Conservation (phyloP, 2,797 vertebrate genomes). For the Dendrocincla tyrannina region DNA sequence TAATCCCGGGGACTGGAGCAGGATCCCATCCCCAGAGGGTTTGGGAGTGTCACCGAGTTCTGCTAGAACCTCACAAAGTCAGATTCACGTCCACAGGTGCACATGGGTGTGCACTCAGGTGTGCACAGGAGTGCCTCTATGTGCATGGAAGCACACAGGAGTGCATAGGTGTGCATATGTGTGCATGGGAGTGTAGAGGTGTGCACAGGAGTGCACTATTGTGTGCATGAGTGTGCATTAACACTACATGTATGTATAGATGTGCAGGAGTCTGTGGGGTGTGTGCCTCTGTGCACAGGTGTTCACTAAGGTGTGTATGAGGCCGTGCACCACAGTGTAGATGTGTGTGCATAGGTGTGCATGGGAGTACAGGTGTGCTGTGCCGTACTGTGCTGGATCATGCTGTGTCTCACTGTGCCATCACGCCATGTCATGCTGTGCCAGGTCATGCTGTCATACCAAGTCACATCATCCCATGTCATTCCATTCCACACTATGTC, state of each 20-base stretch:
- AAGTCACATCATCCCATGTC: neutral
- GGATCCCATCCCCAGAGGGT: neutral
- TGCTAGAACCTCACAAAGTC: neutral
- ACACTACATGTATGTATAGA: neutral
- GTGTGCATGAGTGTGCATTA: neutral
- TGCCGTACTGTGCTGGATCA: too few relatives aligned
- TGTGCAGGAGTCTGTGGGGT: neutral
- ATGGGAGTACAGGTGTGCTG: neutral
- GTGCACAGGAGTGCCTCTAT: neutral
- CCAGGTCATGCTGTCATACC: neutral
- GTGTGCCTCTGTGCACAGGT: too few relatives aligned
- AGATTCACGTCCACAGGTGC: neutral
- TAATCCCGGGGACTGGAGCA: rapidly evolving
- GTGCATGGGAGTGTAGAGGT: neutral
- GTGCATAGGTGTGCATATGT: neutral
- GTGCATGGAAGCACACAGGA: neutral
- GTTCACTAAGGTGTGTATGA: too few relatives aligned
- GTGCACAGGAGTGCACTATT: neutral
- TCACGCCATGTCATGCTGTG: neutral
- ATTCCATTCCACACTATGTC: neutral
- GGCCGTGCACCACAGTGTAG: too few relatives aligned
- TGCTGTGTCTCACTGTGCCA: neutral
- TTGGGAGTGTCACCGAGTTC: neutral
- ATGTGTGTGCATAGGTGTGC: neutral
- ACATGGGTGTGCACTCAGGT: rapidly evolving